These are phyloP conservation scores for Apodemus sylvaticus DNA, from an alignment of 2,113 vertebrate species.

Conservation along the genomic window DNA sequence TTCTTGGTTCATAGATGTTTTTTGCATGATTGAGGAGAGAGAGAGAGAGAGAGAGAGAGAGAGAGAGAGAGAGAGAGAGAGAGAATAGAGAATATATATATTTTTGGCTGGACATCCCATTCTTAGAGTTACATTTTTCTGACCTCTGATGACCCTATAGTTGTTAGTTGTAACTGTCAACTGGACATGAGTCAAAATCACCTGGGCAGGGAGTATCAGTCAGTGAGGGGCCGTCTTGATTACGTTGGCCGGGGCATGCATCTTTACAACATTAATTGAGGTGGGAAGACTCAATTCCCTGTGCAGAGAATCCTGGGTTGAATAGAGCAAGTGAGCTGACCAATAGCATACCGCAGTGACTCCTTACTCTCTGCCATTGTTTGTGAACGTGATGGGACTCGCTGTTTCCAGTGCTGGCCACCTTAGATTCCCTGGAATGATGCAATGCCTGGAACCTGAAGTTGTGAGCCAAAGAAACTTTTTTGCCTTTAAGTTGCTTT, in stretches of 20 bases:
- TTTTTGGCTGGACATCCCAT: not conserved
- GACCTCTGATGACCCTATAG: not conserved
- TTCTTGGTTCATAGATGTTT: not conserved
- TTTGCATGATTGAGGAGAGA: not conserved
- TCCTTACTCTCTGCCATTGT: no score
- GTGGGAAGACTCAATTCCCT: not conserved
- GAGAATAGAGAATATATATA: no score
- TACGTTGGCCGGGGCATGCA: not conserved
- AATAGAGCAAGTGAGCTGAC: no score
- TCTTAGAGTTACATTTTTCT: not conserved
- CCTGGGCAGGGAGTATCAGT: not conserved
- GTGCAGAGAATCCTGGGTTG: not conserved
- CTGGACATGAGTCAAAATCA: not conserved
- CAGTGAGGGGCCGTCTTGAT: not conserved
- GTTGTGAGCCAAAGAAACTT: not conserved
- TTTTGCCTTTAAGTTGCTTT: not conserved
- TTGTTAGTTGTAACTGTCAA: not conserved
- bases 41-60: no score
- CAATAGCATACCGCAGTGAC: no score
- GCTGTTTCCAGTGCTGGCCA: not conserved
- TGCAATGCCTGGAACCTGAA: not conserved
- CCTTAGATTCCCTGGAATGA: no score
- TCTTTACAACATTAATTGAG: not conserved
- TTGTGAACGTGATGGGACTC: not conserved
- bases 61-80: not conserved